A percentile compares a stretch with the other conserved stretches of the same genome.
phyloP scores from a whole-genome alignment of 2,797 vertebrate genomes.

The Sebastolobus altivelis region DNA sequence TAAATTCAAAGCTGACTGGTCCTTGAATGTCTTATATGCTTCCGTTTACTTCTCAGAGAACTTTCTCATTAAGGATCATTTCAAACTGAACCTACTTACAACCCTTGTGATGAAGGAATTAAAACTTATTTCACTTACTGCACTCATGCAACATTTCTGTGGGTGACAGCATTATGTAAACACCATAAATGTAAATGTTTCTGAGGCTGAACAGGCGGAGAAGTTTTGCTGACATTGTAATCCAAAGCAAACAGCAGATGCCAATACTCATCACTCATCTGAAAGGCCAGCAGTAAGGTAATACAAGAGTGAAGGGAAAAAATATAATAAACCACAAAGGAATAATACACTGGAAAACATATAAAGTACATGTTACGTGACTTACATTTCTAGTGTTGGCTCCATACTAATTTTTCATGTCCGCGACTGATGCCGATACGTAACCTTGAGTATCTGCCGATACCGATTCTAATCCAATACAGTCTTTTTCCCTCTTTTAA shows the following conservation, averaged over 20 bases:
- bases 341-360: background rate
- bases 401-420: too few species aligned
- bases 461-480: too few species aligned
- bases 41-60: background rate
- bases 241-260: constrained; percentile 13
- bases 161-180: background rate
- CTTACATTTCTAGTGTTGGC: background rate
- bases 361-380: too few species aligned
- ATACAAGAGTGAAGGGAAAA: background rate
- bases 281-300: background rate
- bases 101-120: background rate
- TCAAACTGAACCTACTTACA: background rate
- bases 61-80: background rate
- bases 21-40: background rate
- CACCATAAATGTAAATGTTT: background rate
- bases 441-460: too few species aligned
- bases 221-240: background rate
- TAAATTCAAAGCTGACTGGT: background rate
- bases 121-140: background rate
- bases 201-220: background rate
- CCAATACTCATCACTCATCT: background rate
- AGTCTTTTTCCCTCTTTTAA: too few species aligned
- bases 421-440: too few species aligned
- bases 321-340: background rate
- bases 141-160: background rate